phyloP scores from a whole-genome alignment of 2,888 invertebrate genomes.

The Conus canariensis region DNA sequence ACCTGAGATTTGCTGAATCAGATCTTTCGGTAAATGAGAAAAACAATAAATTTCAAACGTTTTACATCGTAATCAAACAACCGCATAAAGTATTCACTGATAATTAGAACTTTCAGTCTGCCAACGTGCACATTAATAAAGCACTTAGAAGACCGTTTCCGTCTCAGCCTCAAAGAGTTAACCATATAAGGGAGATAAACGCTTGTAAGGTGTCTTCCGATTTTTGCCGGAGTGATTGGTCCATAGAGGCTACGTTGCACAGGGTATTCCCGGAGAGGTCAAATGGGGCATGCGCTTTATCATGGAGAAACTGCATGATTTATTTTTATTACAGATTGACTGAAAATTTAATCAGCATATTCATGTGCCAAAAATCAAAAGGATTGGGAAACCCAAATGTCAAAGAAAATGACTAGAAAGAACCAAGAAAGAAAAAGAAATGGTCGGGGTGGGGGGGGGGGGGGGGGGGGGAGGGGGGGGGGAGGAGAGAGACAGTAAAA shows the following conservation, averaged over 20 bases:
- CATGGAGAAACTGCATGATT: no score
- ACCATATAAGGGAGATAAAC: conserved; percentile 6
- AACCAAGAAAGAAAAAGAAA: no score
- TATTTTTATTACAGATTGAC: not conserved
- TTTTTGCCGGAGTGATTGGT: not conserved
- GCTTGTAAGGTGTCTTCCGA: not conserved
- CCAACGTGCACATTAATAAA: conserved; percentile 32
- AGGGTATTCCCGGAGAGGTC: no score
- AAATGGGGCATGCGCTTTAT: no score
- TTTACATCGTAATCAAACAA: not conserved
- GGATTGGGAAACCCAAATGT: not conserved
- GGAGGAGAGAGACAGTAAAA: no score
- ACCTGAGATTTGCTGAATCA: conserved; percentile 29
- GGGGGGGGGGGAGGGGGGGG: no score
- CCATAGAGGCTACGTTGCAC: not conserved
- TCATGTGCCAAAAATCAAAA: no score
- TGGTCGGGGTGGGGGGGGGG: no score
- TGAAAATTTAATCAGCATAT: not conserved
- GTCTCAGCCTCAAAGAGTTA: not conserved
- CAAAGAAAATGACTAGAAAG: no score
- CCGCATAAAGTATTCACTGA: not conserved
- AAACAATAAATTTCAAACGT: not conserved
- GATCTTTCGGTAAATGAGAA: not conserved
- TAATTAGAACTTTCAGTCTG: conserved; percentile 20
- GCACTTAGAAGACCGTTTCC: not conserved